A percentile compares a stretch with the other conserved stretches of the same genome.
phyloP scores from a whole-genome alignment of 2,113 vertebrate genomes.

The Peromyscus leucopus region DNA sequence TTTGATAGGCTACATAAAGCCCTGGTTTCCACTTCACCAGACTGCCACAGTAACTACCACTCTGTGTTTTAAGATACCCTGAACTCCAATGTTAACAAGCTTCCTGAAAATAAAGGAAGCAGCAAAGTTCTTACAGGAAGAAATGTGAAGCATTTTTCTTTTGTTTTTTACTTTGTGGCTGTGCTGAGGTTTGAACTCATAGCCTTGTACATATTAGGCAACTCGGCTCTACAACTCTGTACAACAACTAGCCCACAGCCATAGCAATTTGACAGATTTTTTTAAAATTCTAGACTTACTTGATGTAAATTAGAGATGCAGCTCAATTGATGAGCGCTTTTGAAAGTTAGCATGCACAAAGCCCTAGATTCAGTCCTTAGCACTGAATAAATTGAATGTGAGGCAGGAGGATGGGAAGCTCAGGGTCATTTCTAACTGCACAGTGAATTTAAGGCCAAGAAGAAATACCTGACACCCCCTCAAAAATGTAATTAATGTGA shows the following conservation, averaged over 20 bases:
- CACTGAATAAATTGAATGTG: background rate
- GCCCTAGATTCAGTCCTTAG: background rate
- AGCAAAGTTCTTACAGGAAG: slow-evolving; percentile 36
- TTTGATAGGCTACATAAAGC: slow-evolving; percentile 34
- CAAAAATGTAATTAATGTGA: background rate
- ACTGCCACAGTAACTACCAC: background rate
- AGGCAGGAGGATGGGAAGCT: background rate
- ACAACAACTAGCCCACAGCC: background rate
- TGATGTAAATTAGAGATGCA: background rate
- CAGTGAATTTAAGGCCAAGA: background rate
- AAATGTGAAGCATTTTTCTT: too few relatives aligned
- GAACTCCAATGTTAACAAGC: background rate
- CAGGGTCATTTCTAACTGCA: background rate
- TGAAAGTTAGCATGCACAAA: background rate
- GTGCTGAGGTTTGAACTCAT: background rate
- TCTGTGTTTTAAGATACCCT: background rate
- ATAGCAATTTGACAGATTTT: background rate
- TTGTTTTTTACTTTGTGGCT: background rate
- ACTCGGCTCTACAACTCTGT: background rate
- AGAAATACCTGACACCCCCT: background rate
- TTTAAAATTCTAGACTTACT: slow-evolving; percentile 40
- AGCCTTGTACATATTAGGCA: background rate
- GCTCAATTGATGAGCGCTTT: background rate
- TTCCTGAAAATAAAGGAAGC: slow-evolving; percentile 34
- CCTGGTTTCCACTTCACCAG: background rate